Evolutionary conservation across 1,140 invertebrate species (phyloP).

Genomic region (Limonius californicus): DNA sequence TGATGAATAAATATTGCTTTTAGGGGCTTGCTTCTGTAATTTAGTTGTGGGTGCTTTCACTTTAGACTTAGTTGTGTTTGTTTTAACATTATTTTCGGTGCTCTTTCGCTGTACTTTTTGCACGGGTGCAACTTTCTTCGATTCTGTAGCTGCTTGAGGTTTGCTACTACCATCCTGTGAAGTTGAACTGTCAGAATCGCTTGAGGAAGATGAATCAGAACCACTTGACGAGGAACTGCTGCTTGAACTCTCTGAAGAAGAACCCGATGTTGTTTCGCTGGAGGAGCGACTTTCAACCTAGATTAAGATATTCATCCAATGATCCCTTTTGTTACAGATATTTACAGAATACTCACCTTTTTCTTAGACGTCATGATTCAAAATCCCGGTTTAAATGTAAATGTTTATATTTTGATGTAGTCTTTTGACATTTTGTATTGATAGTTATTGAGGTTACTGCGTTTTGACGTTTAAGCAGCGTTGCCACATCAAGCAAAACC

Average conservation of each 20-base stretch:
- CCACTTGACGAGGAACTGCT: conserved; percentile 65
- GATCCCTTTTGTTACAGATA: neutral
- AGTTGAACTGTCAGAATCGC: conserved; percentile 54
- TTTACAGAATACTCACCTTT: neutral
- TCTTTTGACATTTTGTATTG: no score
- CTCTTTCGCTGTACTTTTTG: conserved; percentile 45
- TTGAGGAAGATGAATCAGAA: conserved; percentile 67
- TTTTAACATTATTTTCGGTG: conserved; percentile 34
- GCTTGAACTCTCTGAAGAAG: conserved; percentile 53
- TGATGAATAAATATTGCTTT: conserved; percentile 47
- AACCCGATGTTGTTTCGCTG: conserved; percentile 30
- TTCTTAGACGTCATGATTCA: conserved; percentile 8
- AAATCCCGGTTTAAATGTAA: neutral
- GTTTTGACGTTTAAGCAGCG: no score
- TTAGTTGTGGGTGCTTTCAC: conserved; percentile 47
- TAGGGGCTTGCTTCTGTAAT: conserved; percentile 44
- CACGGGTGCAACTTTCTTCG: conserved; percentile 50
- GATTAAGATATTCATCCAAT: no score
- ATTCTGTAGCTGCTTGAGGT: conserved; percentile 47
- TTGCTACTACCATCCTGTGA: conserved; percentile 45
- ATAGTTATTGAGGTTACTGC: no score
- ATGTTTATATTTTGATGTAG: neutral
- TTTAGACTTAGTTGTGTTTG: conserved; percentile 19
- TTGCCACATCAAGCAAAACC: no score
- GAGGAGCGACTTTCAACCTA: conserved; percentile 18